These are phyloP conservation scores for Crotalus viridis DNA, from an alignment of 2,113 vertebrate species.

Conservation along the genomic window DNA sequence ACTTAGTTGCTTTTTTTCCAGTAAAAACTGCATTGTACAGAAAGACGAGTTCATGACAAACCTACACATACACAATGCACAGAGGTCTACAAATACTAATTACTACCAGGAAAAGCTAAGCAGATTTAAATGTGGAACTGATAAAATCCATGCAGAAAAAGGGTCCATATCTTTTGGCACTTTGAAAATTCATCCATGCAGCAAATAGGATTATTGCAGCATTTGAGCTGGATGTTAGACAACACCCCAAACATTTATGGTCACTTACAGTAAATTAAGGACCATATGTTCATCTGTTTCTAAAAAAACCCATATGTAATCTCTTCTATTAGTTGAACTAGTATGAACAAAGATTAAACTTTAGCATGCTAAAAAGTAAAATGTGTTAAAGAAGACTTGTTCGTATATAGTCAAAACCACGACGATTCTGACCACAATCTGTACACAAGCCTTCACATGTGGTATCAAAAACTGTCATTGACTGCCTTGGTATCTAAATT, in stretches of 20 bases:
- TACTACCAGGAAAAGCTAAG: conserved; percentile 2
- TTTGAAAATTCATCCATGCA: neutral
- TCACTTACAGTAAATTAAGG: neutral
- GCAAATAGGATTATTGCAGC: neutral
- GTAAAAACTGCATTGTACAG: neutral
- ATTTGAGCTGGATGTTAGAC: neutral
- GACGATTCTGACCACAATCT: neutral
- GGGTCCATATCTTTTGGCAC: neutral
- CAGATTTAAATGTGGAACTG: conserved; percentile 9
- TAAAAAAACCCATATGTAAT: neutral
- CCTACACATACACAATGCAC: neutral
- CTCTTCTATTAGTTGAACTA: neutral
- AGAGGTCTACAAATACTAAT: conserved; percentile 1
- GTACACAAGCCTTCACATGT: neutral
- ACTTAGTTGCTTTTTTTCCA: conserved; percentile 7
- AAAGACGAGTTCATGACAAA: conserved; percentile 4
- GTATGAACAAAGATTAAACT: neutral
- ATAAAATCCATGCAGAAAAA: neutral
- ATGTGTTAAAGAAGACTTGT: neutral
- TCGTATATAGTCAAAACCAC: neutral
- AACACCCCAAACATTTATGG: neutral
- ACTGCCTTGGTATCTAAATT: neutral
- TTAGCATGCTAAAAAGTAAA: neutral
- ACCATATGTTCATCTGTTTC: neutral
- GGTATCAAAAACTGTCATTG: neutral